These are phyloP conservation scores for Carabus problematicus DNA, from an alignment of 2,888 invertebrate species.

Conservation along the genomic window DNA sequence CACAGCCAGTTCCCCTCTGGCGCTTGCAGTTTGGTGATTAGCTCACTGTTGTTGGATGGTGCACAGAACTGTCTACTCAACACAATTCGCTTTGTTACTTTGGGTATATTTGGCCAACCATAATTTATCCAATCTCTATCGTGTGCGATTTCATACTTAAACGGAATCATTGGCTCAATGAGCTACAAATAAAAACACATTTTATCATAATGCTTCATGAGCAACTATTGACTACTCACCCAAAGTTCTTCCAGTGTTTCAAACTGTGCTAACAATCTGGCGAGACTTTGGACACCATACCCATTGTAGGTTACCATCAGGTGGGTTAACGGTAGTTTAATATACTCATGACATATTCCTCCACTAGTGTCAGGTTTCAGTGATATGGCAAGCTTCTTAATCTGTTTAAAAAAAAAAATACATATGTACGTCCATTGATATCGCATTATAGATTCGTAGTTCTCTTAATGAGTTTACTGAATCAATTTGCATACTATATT, in stretches of 20 bases:
- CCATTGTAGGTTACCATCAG: slow-evolving; percentile 27
- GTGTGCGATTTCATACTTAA: neutral
- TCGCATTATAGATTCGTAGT: neutral
- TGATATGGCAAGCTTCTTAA: slow-evolving; percentile 34
- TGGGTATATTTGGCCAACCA: slow-evolving; percentile 1
- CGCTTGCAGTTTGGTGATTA: neutral
- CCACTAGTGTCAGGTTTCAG: slow-evolving; percentile 26
- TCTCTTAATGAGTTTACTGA: neutral
- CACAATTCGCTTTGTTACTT: slow-evolving; percentile 30
- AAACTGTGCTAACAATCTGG: slow-evolving; percentile 19
- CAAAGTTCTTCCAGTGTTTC: slow-evolving; percentile 31
- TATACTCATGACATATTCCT: slow-evolving; percentile 5
- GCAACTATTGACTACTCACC: slow-evolving; percentile 19
- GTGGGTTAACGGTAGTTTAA: slow-evolving; percentile 26
- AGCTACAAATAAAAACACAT: slow-evolving; percentile 2
- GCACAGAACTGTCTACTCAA: neutral
- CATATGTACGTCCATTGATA: neutral
- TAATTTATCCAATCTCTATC: slow-evolving; percentile 14
- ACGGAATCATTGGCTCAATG: neutral
- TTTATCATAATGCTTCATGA: neutral
- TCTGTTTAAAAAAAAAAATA: slow-evolving; percentile 12
- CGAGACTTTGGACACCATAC: slow-evolving; percentile 15
- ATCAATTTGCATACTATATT: neutral
- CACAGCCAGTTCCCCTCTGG: neutral
- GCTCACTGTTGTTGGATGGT: neutral